A percentile compares a stretch with the other conserved stretches of the same genome.
Evolutionary conservation across 2,888 invertebrate genomes (phyloP).

Genomic region (Acronicta leporina): DNA sequence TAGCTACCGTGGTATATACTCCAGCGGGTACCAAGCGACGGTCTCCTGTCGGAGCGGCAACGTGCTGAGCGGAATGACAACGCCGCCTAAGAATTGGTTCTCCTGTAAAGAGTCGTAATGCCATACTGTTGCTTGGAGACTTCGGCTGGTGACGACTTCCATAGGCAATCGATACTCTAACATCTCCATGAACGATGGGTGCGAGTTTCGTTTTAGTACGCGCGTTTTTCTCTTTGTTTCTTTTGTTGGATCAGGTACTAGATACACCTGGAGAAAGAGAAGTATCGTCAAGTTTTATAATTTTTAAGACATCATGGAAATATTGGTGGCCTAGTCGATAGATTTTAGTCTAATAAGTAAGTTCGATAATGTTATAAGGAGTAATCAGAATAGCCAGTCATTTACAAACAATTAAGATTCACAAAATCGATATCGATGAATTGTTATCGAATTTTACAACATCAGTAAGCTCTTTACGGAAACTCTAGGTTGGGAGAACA

Average conservation of each 20-base stretch:
- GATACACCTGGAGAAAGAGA: constrained; percentile 89
- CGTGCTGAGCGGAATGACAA: constrained; percentile 93
- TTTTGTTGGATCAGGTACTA: constrained; percentile 97
- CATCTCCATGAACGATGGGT: constrained; percentile 99
- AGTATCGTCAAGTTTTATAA: too few relatives aligned
- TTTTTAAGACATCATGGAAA: too few relatives aligned
- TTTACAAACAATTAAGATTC: too few relatives aligned
- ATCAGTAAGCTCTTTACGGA: too few relatives aligned
- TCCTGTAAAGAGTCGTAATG: constrained; percentile 97
- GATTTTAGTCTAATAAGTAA: too few relatives aligned
- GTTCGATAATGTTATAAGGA: too few relatives aligned
- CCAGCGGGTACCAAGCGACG: constrained; percentile 95
- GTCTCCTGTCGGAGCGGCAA: constrained; percentile 94
- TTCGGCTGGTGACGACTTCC: constrained; percentile 92
- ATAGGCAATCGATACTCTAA: constrained; percentile 96
- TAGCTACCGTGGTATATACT: constrained; percentile 86
- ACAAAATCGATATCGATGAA: too few relatives aligned
- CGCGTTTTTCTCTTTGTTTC: constrained; percentile 98
- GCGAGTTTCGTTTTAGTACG: constrained; percentile 96
- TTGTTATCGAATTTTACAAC: too few relatives aligned
- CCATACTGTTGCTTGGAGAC: constrained; percentile 98
- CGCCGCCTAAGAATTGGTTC: constrained; percentile 98
- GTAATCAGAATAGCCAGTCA: too few relatives aligned
- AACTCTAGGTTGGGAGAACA: too few relatives aligned
- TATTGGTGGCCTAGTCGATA: too few relatives aligned